Conservation (phyloP, 2,797 vertebrate genomes). For the Sus cebifrons region DNA sequence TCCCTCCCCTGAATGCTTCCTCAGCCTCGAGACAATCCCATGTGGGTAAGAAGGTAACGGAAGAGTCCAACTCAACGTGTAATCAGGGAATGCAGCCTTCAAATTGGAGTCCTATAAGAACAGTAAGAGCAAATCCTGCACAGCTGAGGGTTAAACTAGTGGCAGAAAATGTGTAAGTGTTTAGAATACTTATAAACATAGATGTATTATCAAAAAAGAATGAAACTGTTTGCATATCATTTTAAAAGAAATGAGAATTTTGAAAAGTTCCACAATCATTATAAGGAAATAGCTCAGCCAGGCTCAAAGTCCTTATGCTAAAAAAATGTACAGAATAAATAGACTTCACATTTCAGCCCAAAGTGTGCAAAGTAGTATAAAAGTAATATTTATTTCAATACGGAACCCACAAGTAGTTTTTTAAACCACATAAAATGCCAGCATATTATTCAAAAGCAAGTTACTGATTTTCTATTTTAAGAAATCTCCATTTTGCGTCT, state of each 20-base stretch:
- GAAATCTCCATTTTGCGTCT: slow-evolving; percentile 57
- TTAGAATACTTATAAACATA: slow-evolving; percentile 40
- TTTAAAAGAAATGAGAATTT: slow-evolving; percentile 53
- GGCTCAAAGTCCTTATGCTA: slow-evolving; percentile 7
- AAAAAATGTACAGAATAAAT: slow-evolving; percentile 24
- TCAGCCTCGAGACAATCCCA: not conserved
- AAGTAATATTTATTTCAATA: slow-evolving; percentile 18
- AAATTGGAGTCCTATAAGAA: not conserved
- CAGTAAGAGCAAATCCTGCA: slow-evolving; percentile 37
- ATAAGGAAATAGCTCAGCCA: not conserved
- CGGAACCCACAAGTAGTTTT: slow-evolving; percentile 23
- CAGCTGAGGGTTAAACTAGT: not conserved
- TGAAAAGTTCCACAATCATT: slow-evolving; percentile 18
- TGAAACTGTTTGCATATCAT: not conserved
- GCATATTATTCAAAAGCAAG: slow-evolving; percentile 54
- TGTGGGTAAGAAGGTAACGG: not conserved
- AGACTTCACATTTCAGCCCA: not conserved
- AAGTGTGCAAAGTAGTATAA: slow-evolving; percentile 4
- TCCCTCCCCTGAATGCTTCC: not conserved
- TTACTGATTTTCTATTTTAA: slow-evolving; percentile 56
- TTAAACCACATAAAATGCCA: slow-evolving; percentile 48
- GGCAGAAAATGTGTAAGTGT: not conserved
- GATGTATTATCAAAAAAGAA: slow-evolving; percentile 41
- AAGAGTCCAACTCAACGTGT: not conserved
- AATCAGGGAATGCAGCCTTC: not conserved